These are phyloP conservation scores for Lithosia quadra DNA, from an alignment of 2,888 invertebrate genomes.

Conservation along the genomic window DNA sequence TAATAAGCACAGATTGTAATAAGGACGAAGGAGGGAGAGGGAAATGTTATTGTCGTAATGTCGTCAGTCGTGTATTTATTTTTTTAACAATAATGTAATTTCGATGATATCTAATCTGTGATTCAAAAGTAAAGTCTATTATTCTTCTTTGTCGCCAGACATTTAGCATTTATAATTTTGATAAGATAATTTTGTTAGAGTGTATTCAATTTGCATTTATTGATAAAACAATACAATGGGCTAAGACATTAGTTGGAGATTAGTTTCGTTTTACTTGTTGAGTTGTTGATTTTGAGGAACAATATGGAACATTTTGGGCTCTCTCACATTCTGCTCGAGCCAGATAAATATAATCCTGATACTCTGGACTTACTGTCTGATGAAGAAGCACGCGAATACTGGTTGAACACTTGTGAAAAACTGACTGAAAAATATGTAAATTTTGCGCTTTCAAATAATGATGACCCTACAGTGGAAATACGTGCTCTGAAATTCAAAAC, in stretches of 20 bases:
- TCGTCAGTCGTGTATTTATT: slow-evolving; percentile 17
- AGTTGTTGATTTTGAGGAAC: slow-evolving; percentile 46
- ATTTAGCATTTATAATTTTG: slow-evolving; percentile 19
- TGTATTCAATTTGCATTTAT: slow-evolving; percentile 67
- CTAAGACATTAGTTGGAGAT: slow-evolving; percentile 65
- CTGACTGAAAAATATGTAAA: slow-evolving; percentile 94
- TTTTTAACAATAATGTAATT: slow-evolving; percentile 13
- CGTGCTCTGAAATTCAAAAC: slow-evolving; percentile 94
- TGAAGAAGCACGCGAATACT: slow-evolving; percentile 94
- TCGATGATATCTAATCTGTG: slow-evolving; percentile 42
- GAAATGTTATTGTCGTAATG: slow-evolving; percentile 30
- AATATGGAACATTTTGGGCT: slow-evolving; percentile 82
- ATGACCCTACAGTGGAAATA: slow-evolving; percentile 91
- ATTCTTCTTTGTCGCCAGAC: slow-evolving; percentile 7
- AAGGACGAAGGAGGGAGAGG: background rate
- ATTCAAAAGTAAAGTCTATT: slow-evolving; percentile 21
- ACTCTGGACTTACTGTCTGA: slow-evolving; percentile 96
- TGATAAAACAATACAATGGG: slow-evolving; percentile 76
- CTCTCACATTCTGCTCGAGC: slow-evolving; percentile 90
- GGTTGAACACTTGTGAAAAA: slow-evolving; percentile 96
- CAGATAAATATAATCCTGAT: slow-evolving; percentile 95
- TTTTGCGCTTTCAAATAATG: slow-evolving; percentile 92
- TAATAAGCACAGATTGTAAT: too few relatives aligned
- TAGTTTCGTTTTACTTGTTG: slow-evolving; percentile 43
- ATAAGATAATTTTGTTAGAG: slow-evolving; percentile 65